Evolutionary conservation across 2,888 invertebrate genomes (phyloP).

Genomic region (Cybosia mesomella): DNA sequence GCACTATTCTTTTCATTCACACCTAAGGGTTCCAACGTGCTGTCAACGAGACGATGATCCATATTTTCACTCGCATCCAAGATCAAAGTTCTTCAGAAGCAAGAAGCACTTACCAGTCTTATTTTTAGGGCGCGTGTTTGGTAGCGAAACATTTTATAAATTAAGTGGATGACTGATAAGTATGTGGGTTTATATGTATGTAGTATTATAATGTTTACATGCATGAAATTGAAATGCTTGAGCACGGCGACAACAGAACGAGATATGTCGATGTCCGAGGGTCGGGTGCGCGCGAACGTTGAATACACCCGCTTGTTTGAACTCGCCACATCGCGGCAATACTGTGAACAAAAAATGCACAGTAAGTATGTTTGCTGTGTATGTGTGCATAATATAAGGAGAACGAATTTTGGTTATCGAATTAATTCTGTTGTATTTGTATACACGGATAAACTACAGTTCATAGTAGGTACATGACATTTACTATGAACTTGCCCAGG

Average conservation of each 20-base stretch:
- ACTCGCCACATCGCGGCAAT: slow-evolving; percentile 95
- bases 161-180: background rate
- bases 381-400: slow-evolving; percentile 2
- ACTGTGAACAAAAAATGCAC: slow-evolving; percentile 86
- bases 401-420: slow-evolving; percentile 15
- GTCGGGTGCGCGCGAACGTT: slow-evolving; percentile 96
- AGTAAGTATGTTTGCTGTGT: slow-evolving; percentile 23
- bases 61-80: background rate
- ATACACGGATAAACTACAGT: too few species aligned
- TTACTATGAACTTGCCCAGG: too few species aligned
- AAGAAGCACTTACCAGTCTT: background rate
- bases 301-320: slow-evolving; percentile 95
- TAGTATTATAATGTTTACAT: slow-evolving; percentile 86
- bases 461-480: too few species aligned
- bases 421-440: background rate
- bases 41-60: background rate
- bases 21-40: background rate
- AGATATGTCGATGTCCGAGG: slow-evolving; percentile 97
- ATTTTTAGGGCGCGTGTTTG: background rate
- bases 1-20: background rate
- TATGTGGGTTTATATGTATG: slow-evolving; percentile 25
- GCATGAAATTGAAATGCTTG: slow-evolving; percentile 95
- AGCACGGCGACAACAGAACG: slow-evolving; percentile 96
- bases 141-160: background rate
- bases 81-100: background rate